Conservation (phyloP, 2,888 invertebrate species). For the Argyra leucocephala region DNA sequence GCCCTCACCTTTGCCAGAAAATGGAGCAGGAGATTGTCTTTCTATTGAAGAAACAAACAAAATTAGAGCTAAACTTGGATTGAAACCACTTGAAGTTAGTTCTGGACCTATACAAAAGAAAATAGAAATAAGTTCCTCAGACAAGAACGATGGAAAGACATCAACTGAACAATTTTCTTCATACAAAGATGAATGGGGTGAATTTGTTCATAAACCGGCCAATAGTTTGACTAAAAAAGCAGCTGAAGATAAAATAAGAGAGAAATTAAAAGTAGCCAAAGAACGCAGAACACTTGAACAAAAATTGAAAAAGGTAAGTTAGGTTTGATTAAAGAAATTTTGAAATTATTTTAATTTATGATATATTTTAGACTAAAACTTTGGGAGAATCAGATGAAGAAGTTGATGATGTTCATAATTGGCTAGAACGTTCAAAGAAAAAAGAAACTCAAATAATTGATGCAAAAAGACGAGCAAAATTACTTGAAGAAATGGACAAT, state of each 20-base stretch:
- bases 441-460: conserved; percentile 69
- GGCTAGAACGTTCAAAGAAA: conserved; percentile 75
- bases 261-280: conserved; percentile 64
- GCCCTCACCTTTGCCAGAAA: conserved; percentile 39
- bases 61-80: conserved; percentile 81
- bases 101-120: conserved; percentile 23
- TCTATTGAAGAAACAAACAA: conserved; percentile 81
- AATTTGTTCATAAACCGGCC: conserved; percentile 81
- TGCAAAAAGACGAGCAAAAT: conserved; percentile 75
- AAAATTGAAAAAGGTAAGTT: conserved; percentile 38
- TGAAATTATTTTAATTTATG: neutral
- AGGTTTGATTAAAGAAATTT: neutral
- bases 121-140: conserved; percentile 13
- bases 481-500: conserved; percentile 88
- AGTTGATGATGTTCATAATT: conserved; percentile 62
- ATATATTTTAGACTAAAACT: conserved; percentile 31
- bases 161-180: conserved; percentile 53
- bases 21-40: conserved; percentile 49
- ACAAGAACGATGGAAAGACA: conserved; percentile 43
- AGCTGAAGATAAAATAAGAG: conserved; percentile 69
- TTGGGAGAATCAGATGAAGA: conserved; percentile 68
- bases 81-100: conserved; percentile 77
- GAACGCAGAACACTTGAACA: conserved; percentile 65
- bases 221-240: conserved; percentile 63
- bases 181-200: conserved; percentile 63